Evolutionary conservation across 1,140 invertebrate species (phyloP).

Genomic region (Drosophila tristis): DNA sequence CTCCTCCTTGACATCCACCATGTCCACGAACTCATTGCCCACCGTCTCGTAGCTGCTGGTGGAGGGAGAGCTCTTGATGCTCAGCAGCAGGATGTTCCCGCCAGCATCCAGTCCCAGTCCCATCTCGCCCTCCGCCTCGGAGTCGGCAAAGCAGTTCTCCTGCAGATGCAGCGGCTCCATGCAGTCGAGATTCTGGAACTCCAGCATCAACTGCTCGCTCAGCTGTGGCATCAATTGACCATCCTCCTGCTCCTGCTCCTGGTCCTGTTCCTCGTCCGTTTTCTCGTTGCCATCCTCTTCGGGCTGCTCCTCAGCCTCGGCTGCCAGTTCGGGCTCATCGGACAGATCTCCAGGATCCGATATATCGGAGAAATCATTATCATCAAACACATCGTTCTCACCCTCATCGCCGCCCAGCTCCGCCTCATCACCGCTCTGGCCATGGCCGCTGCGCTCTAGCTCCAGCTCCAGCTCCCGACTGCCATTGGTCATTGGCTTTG

Average conservation of each 20-base stretch:
- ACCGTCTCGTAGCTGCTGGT: slow-evolving; percentile 84
- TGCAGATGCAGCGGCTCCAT: slow-evolving; percentile 75
- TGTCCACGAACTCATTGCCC: slow-evolving; percentile 80
- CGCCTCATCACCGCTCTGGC: slow-evolving; percentile 54
- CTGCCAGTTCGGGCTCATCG: slow-evolving; percentile 55
- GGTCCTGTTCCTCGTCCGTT: neutral
- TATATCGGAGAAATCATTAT: slow-evolving; percentile 82
- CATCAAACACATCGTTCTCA: slow-evolving; percentile 77
- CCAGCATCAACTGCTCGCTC: slow-evolving; percentile 64
- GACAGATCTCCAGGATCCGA: slow-evolving; percentile 81
- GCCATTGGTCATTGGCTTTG: slow-evolving; percentile 53
- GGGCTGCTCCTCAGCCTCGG: slow-evolving; percentile 22
- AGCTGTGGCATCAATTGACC: slow-evolving; percentile 15
- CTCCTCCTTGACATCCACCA: slow-evolving; percentile 54
- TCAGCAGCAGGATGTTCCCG: slow-evolving; percentile 63
- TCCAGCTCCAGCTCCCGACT: slow-evolving; percentile 71
- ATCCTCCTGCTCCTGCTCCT: neutral
- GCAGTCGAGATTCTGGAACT: slow-evolving; percentile 72
- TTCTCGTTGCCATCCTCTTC: neutral
- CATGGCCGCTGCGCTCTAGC: slow-evolving; percentile 57
- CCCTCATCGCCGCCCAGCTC: slow-evolving; percentile 24
- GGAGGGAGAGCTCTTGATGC: slow-evolving; percentile 83
- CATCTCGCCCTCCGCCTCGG: slow-evolving; percentile 62
- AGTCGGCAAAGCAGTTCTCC: slow-evolving; percentile 78
- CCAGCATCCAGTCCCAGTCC: slow-evolving; percentile 60